A percentile compares a stretch with the other conserved stretches of the same genome.
These are phyloP conservation scores for Condylura cristata DNA, from an alignment of 2,113 vertebrate genomes.

Conservation along the genomic window DNA sequence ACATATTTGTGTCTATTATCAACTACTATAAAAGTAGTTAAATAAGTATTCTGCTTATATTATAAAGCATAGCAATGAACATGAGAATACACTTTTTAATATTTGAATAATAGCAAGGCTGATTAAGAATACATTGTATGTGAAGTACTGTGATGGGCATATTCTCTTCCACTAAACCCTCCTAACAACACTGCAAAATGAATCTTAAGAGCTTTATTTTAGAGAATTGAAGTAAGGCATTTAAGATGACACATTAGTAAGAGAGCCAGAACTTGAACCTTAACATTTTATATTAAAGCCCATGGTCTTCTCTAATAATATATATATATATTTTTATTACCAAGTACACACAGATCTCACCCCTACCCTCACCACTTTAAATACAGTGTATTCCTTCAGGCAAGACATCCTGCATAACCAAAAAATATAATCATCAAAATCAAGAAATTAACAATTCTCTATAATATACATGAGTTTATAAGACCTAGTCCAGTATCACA, in stretches of 20 bases:
- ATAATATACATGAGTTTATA: neutral
- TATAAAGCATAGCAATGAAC: neutral
- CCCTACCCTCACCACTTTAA: neutral
- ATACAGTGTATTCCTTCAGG: neutral
- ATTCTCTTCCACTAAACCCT: neutral
- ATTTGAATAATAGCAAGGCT: neutral
- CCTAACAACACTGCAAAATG: neutral
- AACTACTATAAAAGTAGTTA: neutral
- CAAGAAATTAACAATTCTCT: neutral
- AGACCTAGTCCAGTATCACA: neutral
- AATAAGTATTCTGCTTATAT: neutral
- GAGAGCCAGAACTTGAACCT: neutral
- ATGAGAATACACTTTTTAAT: neutral
- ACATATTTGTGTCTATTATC: neutral
- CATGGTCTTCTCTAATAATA: neutral
- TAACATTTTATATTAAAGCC: neutral
- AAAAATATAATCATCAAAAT: neutral
- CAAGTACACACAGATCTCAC: neutral
- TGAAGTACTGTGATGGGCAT: neutral
- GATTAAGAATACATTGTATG: neutral
- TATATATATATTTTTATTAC: neutral
- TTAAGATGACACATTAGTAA: constrained; percentile 21
- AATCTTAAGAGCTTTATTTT: neutral
- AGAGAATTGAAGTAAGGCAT: constrained; percentile 37
- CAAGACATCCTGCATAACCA: neutral